These are phyloP conservation scores for Sminthurides aquaticus DNA, from an alignment of 2,888 invertebrate genomes.

Conservation along the genomic window DNA sequence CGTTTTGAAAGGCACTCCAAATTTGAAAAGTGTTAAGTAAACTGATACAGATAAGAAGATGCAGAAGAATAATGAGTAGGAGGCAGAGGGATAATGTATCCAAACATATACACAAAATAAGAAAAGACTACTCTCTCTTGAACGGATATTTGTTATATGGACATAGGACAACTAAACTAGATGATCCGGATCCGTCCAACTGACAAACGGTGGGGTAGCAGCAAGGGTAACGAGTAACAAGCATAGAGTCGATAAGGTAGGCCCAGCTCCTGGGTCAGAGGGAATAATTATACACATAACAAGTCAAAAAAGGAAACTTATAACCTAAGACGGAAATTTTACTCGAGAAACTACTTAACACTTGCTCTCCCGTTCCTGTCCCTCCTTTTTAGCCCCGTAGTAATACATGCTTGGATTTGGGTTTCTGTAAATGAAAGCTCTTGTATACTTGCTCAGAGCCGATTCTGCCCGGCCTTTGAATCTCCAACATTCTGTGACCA, in stretches of 20 bases:
- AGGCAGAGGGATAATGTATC: neutral
- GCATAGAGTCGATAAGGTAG: neutral
- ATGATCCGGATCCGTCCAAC: neutral
- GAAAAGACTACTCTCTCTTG: too few relatives aligned
- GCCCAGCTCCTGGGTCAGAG: neutral
- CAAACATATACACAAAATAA: too few relatives aligned
- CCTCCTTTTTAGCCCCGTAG: neutral
- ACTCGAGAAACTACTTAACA: neutral
- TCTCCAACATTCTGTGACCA: neutral
- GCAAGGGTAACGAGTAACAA: neutral
- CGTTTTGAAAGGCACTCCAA: too few relatives aligned
- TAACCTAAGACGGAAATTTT: neutral
- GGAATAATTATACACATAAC: neutral
- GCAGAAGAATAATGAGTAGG: neutral
- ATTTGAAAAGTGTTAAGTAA: too few relatives aligned
- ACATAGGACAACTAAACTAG: too few relatives aligned
- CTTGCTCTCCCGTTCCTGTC: neutral
- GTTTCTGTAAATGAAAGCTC: too few relatives aligned
- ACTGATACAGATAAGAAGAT: neutral
- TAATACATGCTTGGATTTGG: too few relatives aligned
- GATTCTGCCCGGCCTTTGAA: neutral
- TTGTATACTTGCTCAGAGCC: too few relatives aligned
- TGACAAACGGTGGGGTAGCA: neutral
- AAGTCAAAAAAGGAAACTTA: too few relatives aligned
- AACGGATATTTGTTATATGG: too few relatives aligned